These are phyloP conservation scores for Mustela lutreola DNA, from an alignment of 2,113 vertebrate species.

Conservation along the genomic window DNA sequence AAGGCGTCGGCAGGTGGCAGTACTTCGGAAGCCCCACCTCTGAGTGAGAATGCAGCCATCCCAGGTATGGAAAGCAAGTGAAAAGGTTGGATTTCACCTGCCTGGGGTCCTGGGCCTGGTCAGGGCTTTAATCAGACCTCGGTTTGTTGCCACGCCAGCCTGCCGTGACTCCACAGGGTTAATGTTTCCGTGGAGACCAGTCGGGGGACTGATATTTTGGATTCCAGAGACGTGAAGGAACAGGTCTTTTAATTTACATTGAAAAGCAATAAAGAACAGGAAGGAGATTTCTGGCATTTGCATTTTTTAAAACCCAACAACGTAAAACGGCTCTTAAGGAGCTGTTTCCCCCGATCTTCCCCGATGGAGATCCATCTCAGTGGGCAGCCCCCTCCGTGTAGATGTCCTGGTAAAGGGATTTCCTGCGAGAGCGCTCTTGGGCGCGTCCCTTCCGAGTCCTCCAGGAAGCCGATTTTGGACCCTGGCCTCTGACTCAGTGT, in stretches of 20 bases:
- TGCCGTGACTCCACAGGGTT: background rate
- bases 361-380: background rate
- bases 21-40: background rate
- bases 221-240: background rate
- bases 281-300: slow-evolving; percentile 58
- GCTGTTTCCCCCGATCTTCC: background rate
- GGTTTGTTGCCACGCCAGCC: background rate
- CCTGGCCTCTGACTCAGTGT: slow-evolving; percentile 78
- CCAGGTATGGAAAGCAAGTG: background rate
- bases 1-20: slow-evolving; percentile 62
- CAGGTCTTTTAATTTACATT: slow-evolving; percentile 72
- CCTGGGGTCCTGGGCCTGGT: background rate
- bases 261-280: slow-evolving; percentile 61
- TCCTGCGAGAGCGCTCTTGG: background rate
- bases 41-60: background rate
- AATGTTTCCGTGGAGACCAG: slow-evolving; percentile 26
- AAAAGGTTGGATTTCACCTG: background rate
- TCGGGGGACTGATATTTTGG: background rate
- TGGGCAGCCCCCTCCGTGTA: background rate
- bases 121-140: background rate
- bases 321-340: background rate
- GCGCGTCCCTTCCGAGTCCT: slow-evolving; percentile 18
- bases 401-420: background rate
- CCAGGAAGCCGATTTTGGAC: slow-evolving; percentile 77
- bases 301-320: background rate